Percentiles rank a stretch among this genome's conserved stretches.
phyloP scores from a whole-genome alignment of 1,140 invertebrate genomes.

The Drosophila eugracilis region DNA sequence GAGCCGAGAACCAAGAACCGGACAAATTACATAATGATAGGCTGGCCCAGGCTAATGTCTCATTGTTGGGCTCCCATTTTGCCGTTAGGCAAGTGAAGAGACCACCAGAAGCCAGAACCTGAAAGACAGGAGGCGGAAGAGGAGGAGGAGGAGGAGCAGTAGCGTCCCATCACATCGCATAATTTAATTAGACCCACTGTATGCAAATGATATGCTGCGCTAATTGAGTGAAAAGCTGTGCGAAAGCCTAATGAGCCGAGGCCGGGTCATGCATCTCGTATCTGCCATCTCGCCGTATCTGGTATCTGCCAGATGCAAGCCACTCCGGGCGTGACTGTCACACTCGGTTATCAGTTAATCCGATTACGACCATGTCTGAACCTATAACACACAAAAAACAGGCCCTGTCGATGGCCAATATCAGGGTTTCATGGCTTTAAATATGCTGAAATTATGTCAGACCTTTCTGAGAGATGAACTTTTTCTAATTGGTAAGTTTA shows the following conservation, averaged over 20 bases:
- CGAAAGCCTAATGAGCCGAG: constrained; percentile 45
- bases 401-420: constrained; percentile 26
- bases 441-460: background rate
- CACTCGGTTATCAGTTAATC: constrained; percentile 46
- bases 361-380: constrained; percentile 31
- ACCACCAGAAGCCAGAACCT: background rate
- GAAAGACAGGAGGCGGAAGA: background rate
- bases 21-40: constrained; percentile 79
- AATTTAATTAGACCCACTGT: constrained; percentile 65
- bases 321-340: constrained; percentile 24
- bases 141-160: background rate
- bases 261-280: constrained; percentile 36
- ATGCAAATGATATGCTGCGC: constrained; percentile 75
- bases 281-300: constrained; percentile 21
- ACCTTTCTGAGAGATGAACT: too few relatives aligned
- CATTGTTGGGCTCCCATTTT: constrained; percentile 41
- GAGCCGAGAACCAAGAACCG: constrained; percentile 33
- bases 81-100: constrained; percentile 20
- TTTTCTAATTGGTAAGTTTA: too few relatives aligned
- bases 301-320: constrained; percentile 27
- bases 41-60: constrained; percentile 35
- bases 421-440: constrained; percentile 4
- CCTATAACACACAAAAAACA: constrained; percentile 21
- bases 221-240: constrained; percentile 71
- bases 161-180: constrained; percentile 14